Base-by-base conservation (phyloP, 1,140 invertebrate species). In the Pachypeltis micranthus region DNA sequence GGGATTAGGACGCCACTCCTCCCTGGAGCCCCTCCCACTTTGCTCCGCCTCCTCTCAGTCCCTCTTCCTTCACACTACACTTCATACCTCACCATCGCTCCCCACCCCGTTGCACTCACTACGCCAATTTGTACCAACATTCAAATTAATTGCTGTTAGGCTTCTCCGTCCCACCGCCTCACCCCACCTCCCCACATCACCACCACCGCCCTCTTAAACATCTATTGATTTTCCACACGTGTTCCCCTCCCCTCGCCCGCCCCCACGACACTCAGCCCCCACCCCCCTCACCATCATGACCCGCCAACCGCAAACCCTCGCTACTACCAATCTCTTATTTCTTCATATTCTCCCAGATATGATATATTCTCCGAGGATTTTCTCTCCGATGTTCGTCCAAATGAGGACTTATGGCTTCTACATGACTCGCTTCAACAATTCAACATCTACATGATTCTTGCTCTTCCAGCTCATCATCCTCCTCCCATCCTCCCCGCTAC, bases 401-500 rank as follows among this genome's bases (percentile, higher is more conserved):
- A 60, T 31, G 31, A 60, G 58, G 31, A 60, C 27, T 60, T 60
- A 34, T 39, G 14, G 58, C 58, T 29, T 59, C 62, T 39, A 59
- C 21, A 27, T 34, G 31, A 19, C 26, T 65, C 63, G 44, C 51
- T 19, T 60, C 54, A 28, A 59, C 26, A 65, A 39, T 39, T 64
- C 21, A 39, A 64, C 28, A 62, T 14, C 31, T 14, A 31, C 21
- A 62, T 12, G 23, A 24, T 47, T 59, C 61, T 64, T 39, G 23
- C 25, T 59, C 27, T 65, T 51, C 34, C 34, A 3, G 47, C 21
- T 51, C 47, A 51, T 51, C 47, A 51, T 51, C 12, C 24, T 56
- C 28, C 44, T 21, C 21, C 80, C 74, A 95, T 96, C 19, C 86
- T 88, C 75, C 93, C 96, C 64, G 88, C 88, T 62, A 85, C 82